phyloP scores from a whole-genome alignment of 2,113 vertebrate genomes.

The Shinisaurus crocodilurus region DNA sequence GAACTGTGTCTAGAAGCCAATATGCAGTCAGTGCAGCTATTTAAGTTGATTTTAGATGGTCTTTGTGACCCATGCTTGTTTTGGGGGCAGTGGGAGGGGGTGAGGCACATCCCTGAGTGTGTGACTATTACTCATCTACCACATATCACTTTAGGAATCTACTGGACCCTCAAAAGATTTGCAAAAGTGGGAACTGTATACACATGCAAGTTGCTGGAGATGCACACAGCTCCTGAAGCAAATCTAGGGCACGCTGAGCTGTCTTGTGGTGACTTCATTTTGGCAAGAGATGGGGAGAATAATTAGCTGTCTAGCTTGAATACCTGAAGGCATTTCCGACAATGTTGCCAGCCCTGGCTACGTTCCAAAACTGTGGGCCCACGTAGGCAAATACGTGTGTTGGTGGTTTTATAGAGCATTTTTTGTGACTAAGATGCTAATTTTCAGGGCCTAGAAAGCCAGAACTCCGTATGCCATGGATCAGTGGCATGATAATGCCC shows the following conservation, averaged over 20 bases:
- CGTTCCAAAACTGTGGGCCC: neutral
- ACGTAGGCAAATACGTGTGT: neutral
- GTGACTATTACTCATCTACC: neutral
- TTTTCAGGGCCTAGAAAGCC: neutral
- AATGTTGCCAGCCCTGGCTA: neutral
- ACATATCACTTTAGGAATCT: neutral
- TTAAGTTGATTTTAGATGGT: neutral
- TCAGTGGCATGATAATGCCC: neutral
- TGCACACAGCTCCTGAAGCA: neutral
- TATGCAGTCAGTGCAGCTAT: neutral
- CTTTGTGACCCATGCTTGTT: neutral
- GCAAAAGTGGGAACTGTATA: neutral
- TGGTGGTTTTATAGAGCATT: neutral
- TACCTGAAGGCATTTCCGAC: neutral
- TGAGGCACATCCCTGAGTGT: neutral
- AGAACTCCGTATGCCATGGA: neutral
- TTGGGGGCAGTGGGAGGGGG: no score
- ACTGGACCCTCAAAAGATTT: neutral
- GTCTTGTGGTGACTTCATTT: neutral
- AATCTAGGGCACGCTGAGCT: neutral
- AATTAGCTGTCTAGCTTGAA: no score
- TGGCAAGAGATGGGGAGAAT: neutral
- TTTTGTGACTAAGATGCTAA: neutral
- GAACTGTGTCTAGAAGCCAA: neutral
- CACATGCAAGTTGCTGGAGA: neutral